phyloP scores from a whole-genome alignment of 2,888 invertebrate genomes.

The Bugula neritina region DNA sequence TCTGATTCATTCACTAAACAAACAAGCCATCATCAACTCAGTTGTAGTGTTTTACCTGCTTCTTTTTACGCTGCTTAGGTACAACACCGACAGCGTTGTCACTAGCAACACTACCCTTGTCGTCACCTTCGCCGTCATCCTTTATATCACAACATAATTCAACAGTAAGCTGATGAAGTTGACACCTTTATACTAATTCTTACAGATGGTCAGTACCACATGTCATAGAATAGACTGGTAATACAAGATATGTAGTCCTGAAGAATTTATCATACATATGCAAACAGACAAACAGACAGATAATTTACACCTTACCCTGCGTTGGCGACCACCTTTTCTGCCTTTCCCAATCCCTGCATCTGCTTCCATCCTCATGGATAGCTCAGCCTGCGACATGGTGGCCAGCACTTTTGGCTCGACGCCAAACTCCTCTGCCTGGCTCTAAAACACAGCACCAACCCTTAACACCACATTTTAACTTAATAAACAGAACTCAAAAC shows the following conservation, averaged over 20 bases:
- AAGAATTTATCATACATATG: too few relatives aligned
- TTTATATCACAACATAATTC: too few relatives aligned
- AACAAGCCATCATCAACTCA: background rate
- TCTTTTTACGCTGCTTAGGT: slow-evolving; percentile 19
- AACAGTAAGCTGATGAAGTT: too few relatives aligned
- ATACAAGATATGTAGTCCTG: too few relatives aligned
- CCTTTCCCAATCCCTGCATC: slow-evolving; percentile 37
- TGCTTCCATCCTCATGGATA: slow-evolving; percentile 40
- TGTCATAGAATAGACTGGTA: too few relatives aligned
- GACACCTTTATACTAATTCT: too few relatives aligned
- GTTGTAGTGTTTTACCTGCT: background rate
- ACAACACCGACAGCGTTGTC: slow-evolving; percentile 10
- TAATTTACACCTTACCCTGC: too few relatives aligned
- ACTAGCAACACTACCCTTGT: slow-evolving; percentile 17
- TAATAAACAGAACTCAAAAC: too few relatives aligned
- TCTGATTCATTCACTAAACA: background rate
- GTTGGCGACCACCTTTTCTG: slow-evolving; percentile 34
- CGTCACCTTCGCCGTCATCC: slow-evolving; percentile 15
- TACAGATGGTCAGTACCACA: too few relatives aligned
- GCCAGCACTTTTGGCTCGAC: slow-evolving; percentile 34
- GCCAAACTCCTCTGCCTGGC: slow-evolving; percentile 32
- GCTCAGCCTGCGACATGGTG: slow-evolving; percentile 44
- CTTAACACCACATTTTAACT: too few relatives aligned
- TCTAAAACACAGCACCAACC: background rate
- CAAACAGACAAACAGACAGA: too few relatives aligned